Conservation (phyloP, 1,140 invertebrate species). For the Temnothorax curvispinosus region DNA sequence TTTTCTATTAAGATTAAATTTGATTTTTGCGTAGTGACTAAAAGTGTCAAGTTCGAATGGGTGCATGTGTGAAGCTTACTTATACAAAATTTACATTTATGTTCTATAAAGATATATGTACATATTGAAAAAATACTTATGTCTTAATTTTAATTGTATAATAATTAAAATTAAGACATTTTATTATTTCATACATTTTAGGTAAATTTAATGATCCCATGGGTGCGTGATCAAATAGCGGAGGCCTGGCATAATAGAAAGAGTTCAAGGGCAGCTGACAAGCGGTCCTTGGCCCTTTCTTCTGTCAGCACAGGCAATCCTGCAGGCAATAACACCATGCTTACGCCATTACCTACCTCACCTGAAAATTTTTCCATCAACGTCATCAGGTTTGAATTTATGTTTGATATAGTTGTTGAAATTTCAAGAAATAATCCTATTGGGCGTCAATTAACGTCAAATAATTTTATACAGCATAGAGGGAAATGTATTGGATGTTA, state of each 20-base stretch:
- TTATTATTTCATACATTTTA: conserved; percentile 20
- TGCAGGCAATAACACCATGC: conserved; percentile 70
- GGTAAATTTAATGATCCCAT: conserved; percentile 83
- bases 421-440: background rate
- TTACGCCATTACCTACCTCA: conserved; percentile 71
- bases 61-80: background rate
- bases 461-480: conserved; percentile 76
- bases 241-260: conserved; percentile 83
- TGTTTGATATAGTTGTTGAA: background rate
- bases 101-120: background rate
- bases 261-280: conserved; percentile 77
- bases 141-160: background rate
- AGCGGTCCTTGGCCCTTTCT: conserved; percentile 76
- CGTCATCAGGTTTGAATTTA: conserved; percentile 79
- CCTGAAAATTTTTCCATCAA: conserved; percentile 79
- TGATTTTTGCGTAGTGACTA: background rate
- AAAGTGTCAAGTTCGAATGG: background rate
- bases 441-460: background rate
- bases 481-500: conserved; percentile 77
- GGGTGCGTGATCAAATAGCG: conserved; percentile 82
- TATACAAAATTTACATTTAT: background rate
- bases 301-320: conserved; percentile 70
- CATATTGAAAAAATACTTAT: background rate
- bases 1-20: conserved; percentile 1
- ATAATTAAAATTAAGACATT: background rate